Conservation (phyloP, 2,113 vertebrate genomes). For the Pangasianodon gigas region DNA sequence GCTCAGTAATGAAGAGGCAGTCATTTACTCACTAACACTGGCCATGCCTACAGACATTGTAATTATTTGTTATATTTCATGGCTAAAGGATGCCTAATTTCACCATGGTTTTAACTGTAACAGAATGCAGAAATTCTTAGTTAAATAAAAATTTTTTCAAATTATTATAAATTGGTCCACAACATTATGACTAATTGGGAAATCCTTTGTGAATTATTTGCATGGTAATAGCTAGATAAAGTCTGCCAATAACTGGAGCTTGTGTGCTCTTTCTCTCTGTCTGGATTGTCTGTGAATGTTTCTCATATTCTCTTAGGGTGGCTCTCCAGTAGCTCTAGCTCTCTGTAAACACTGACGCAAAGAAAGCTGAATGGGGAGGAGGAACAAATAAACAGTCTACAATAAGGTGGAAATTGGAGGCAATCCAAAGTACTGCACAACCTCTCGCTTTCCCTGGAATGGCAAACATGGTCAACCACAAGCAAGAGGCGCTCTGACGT, state of each 20-base stretch:
- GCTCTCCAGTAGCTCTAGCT: conserved; percentile 12
- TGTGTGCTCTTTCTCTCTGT: background rate
- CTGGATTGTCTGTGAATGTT: conserved; percentile 7
- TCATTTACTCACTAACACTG: background rate
- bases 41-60: background rate
- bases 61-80: background rate
- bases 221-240: background rate
- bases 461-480: background rate
- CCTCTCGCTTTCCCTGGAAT: background rate
- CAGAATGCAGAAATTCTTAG: background rate
- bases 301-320: background rate
- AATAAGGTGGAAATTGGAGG: conserved; percentile 28
- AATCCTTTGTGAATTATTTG: background rate
- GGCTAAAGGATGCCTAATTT: background rate
- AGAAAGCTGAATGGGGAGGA: conserved; percentile 11
- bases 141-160: background rate
- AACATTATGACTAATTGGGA: background rate
- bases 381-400: conserved; percentile 38
- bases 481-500: background rate
- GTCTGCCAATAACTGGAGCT: background rate
- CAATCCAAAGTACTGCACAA: conserved; percentile 7
- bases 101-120: background rate
- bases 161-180: background rate
- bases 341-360: conserved; percentile 32
- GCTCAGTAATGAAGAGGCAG: background rate